A percentile compares a stretch with the other conserved stretches of the same genome.
Evolutionary conservation across 1,140 invertebrate genomes (phyloP).

Genomic region (Onthophagus taurus): DNA sequence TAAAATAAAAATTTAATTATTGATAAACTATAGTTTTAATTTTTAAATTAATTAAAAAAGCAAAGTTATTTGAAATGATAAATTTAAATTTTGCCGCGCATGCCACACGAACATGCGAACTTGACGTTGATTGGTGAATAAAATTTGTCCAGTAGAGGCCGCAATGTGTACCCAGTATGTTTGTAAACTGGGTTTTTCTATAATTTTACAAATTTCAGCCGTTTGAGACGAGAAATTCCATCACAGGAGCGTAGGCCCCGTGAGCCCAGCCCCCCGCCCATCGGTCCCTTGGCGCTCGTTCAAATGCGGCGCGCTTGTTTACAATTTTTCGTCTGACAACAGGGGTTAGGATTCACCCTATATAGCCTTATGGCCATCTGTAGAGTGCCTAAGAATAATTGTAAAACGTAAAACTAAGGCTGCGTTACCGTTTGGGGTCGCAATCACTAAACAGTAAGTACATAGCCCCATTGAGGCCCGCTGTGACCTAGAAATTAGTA

Average conservation of each 20-base stretch:
- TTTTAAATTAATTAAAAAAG: no score
- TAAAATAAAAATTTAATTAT: no score
- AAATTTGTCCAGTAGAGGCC: constrained; percentile 24
- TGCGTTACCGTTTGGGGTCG: no score
- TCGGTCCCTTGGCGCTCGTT: not conserved
- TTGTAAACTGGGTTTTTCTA: constrained; percentile 35
- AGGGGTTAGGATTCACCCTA: constrained; percentile 33
- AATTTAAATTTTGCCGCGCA: constrained; percentile 11
- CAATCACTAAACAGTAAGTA: no score
- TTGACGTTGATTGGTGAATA: constrained; percentile 18
- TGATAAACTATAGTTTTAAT: no score
- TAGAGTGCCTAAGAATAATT: no score
- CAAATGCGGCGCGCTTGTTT: constrained; percentile 7
- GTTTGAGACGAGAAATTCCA: not conserved
- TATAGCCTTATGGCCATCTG: constrained; percentile 29
- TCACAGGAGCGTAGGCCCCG: not conserved
- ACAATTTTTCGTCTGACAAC: constrained; percentile 20
- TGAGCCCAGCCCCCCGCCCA: no score
- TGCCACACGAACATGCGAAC: not conserved
- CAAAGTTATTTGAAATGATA: no score
- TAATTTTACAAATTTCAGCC: constrained; percentile 21
- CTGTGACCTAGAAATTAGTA: no score
- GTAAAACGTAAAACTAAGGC: no score
- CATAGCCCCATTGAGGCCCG: no score
- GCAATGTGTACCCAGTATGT: constrained; percentile 31